A percentile compares a stretch with the other conserved stretches of the same genome.
Conservation (phyloP, 2,888 invertebrate species). For the Latrodectus hesperus region DNA sequence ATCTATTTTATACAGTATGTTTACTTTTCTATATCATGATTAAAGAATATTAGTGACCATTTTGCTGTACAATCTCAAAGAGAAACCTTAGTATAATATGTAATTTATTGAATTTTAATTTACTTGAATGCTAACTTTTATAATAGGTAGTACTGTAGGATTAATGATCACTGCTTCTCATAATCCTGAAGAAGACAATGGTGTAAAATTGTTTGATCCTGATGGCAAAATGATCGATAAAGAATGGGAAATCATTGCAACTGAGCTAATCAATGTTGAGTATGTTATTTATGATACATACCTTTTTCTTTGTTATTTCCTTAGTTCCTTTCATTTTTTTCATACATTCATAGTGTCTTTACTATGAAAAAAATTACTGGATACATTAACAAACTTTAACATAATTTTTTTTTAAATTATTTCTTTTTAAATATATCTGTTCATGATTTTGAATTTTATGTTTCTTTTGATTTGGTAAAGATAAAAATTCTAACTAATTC, state of each 20-base stretch:
- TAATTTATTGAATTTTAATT: not conserved
- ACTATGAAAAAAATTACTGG: too few species aligned
- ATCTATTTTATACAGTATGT: not conserved
- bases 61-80: not conserved
- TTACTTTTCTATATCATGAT: not conserved
- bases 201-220: constrained; percentile 96
- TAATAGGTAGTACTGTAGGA: constrained; percentile 81
- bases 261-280: constrained; percentile 88
- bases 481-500: too few species aligned
- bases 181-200: constrained; percentile 96
- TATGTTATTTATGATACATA: constrained; percentile 74
- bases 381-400: too few species aligned
- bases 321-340: too few species aligned
- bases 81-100: not conserved
- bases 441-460: too few species aligned
- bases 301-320: too few species aligned
- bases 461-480: too few species aligned
- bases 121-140: not conserved
- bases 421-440: too few species aligned
- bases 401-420: too few species aligned
- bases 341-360: too few species aligned
- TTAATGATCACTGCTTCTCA: constrained; percentile 99
- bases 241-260: constrained; percentile 93
- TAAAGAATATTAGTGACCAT: not conserved
- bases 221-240: constrained; percentile 96